Evolutionary conservation across 2,888 invertebrate genomes (phyloP), one percentile per base, ranked within the genome.

Genomic region (Poecilobothrus nobilitatus): DNA sequence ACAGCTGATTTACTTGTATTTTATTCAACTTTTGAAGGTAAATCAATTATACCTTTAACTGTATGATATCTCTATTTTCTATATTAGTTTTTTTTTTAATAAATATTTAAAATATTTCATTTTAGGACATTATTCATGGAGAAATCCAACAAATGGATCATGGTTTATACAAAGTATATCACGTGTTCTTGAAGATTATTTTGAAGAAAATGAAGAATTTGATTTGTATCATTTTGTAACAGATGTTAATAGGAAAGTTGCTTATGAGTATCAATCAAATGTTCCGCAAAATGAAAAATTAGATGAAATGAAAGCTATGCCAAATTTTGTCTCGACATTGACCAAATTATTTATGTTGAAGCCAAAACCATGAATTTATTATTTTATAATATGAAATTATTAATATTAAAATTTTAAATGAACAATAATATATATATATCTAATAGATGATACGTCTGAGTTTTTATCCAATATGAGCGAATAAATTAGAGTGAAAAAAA

Each of bases 161-260:
- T 91, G 89, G 88, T 91, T 90, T 76, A 86, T 91, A 67, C 90
- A 90, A 77, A 80, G 87, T 5, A 78, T 91, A 63, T 88, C 87
- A 74, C 75, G 82, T 5, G 86, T 87, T 12, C 75, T 90, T 21
- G 81, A 84, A 68, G 73, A 73, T 21, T 74, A 74, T 0, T 77
- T 80, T 6, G 75, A 80, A 70, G 77, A 83, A 71, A 79, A 83
- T 71, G 81, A 82, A 61, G 82, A 82, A 65, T 70, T 71, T 7
- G 90, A 91, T 76, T 79, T 91, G 8, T 76, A 89, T 71, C 84
- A 85, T 34, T 83, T 91, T 74, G 78, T 91, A 76, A 90, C 90
- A 0, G 81, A 83, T 33, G 86, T 87, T 10, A 84, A 82, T 76
- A 84, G 84, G 73, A 85, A 83, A 73, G 89, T 91, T 44, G 89